Base-by-base conservation (phyloP, 2,888 invertebrate genomes). In the Blastobasis lacticolella region DNA sequence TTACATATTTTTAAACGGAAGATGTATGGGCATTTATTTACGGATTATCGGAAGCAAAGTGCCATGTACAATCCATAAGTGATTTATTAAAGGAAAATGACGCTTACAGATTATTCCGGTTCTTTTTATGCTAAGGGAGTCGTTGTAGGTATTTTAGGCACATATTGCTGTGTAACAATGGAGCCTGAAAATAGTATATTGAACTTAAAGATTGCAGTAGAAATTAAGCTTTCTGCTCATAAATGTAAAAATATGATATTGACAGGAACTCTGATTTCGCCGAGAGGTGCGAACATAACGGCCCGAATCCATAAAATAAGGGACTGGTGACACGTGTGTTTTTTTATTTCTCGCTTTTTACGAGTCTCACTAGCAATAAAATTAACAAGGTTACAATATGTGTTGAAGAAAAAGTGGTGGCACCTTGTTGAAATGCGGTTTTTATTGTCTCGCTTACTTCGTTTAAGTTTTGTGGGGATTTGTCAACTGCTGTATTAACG, bases 1-100 rank as follows among this genome's bases (percentile, higher is more conserved):
- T 69, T 72, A 77, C 75, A 83, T 81, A 81, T 83, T 85, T 84
- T 83, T 79, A 81, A 80, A 73, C 75, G 72, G 64, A 69, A 74
- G 72, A 79, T 75, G 63, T 70, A 81, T 73, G 67, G 62, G 23
- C 59, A 59, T 67, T 67, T 82, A 83, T 84, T 83, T 80, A 71
- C 71, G 69, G 73, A 67, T 71, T 69, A 78, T 82, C 72, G 81
- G 79, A 81, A 81, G 75, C 71, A 59, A 71, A 77, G 72, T 70
- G 81, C 78, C 79, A 78, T 70, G 71, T 71, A 71, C 71, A 75
- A 83, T 78, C 73, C 71, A 68, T 77, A 71, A 63, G 63, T 78
- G 74, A 86, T 84, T 79, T 79, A 80, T 80, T 69, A 67, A 61
- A 66, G 67, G 69, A 74, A 75, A 75, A 73, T 71, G 66, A 71